Percentiles rank a stretch among this genome's conserved stretches.
These are phyloP conservation scores for Hesperia comma DNA, from an alignment of 2,888 invertebrate genomes.

Conservation along the genomic window DNA sequence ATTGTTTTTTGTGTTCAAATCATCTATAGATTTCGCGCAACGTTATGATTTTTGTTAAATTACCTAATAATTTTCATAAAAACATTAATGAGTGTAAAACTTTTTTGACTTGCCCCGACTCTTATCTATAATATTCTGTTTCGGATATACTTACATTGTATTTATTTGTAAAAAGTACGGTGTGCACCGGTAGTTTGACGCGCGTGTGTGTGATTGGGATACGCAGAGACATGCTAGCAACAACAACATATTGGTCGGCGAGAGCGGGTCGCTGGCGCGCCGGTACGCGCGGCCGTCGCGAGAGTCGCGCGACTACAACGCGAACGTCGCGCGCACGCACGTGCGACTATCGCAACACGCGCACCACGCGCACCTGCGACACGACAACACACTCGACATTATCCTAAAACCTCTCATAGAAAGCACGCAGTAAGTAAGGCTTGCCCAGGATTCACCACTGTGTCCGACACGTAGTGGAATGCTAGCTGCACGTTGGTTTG, in stretches of 20 bases:
- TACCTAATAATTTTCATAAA: too few relatives aligned
- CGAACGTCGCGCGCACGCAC: slow-evolving; percentile 76
- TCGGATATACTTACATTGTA: slow-evolving; percentile 43
- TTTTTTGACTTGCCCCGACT: slow-evolving; percentile 16
- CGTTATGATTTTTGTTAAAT: too few relatives aligned
- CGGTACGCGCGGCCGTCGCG: slow-evolving; percentile 73
- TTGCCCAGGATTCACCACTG: slow-evolving; percentile 58
- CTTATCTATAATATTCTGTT: slow-evolving; percentile 4
- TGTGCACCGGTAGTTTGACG: slow-evolving; percentile 74
- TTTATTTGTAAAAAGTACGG: slow-evolving; percentile 50
- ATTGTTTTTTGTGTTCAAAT: too few relatives aligned
- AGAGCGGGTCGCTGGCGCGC: slow-evolving; percentile 79
- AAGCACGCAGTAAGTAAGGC: slow-evolving; percentile 84
- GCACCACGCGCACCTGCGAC: slow-evolving; percentile 60
- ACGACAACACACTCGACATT: slow-evolving; percentile 84
- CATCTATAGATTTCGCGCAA: too few relatives aligned
- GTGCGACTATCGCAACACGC: slow-evolving; percentile 62
- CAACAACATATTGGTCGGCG: slow-evolving; percentile 83
- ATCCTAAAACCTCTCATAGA: slow-evolving; percentile 83
- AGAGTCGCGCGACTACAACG: slow-evolving; percentile 69
- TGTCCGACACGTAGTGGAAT: slow-evolving; percentile 75
- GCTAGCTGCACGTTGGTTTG: slow-evolving; percentile 75
- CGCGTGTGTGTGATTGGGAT: slow-evolving; percentile 73
- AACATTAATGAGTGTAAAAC: background rate
- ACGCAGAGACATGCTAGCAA: slow-evolving; percentile 85